phyloP scores from a whole-genome alignment of 2,113 vertebrate genomes.

The Gavialis gangeticus region DNA sequence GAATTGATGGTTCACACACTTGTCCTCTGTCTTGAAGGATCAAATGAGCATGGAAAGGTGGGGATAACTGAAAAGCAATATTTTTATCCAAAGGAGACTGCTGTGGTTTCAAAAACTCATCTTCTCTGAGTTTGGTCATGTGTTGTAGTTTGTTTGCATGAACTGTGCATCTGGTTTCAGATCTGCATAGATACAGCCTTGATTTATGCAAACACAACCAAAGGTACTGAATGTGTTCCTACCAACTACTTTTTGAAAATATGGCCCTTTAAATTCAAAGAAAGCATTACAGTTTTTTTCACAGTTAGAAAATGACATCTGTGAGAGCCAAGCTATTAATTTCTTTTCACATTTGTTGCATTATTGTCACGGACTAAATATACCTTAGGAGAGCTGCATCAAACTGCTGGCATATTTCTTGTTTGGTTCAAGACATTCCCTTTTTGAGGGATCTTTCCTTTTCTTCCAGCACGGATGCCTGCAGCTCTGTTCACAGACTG shows the following conservation, averaged over 20 bases:
- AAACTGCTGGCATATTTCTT: not conserved
- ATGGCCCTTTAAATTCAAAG: slow-evolving; percentile 19
- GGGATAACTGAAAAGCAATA: not conserved
- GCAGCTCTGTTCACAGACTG: slow-evolving; percentile 21
- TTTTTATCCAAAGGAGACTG: not conserved
- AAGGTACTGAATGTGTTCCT: not conserved
- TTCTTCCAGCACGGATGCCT: not conserved
- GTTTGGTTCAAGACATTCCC: slow-evolving; percentile 1
- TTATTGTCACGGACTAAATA: slow-evolving; percentile 23
- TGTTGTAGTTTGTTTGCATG: slow-evolving; percentile 20
- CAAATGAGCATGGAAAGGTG: not conserved
- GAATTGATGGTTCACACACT: slow-evolving; percentile 26
- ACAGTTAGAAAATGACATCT: not conserved
- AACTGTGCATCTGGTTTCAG: accelerated
- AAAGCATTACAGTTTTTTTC: not conserved
- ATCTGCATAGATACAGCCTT: not conserved
- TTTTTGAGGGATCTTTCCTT: not conserved
- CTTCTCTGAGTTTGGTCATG: slow-evolving; percentile 1
- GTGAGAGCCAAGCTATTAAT: not conserved
- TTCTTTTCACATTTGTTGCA: slow-evolving; percentile 30
- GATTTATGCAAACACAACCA: not conserved
- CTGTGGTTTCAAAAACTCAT: slow-evolving; percentile 15
- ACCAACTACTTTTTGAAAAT: not conserved
- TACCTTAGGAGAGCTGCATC: not conserved
- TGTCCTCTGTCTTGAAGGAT: not conserved